Base-by-base conservation (phyloP, 2,113 vertebrate species). In the Malurus cyaneus region DNA sequence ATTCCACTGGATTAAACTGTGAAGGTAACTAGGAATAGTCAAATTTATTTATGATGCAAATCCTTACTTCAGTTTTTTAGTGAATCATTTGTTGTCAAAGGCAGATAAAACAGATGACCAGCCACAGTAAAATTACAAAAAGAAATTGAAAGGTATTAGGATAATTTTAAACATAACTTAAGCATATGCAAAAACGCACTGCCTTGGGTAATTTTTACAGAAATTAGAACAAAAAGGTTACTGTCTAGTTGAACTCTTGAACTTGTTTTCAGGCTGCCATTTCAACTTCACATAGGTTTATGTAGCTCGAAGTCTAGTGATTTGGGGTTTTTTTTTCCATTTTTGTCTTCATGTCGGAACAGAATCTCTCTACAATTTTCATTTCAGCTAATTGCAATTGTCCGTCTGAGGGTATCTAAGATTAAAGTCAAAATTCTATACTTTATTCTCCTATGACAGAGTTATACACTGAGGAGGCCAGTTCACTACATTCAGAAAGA, bases 1-100 rank as follows among this genome's bases (percentile, higher is more conserved):
- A 99, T 94, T 96, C 97, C 74, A 97, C 97, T 39, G 98, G 98
- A 28, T 88, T 98, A 53, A 98, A 98, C 91, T 99, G 98, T 94
- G 98, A 99, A 86, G 98, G 98, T 99, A 97, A 95, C n/a, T 61
- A 65, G 9, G 4, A 4, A 61, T 36, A 3, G 34, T 56, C 26
- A 32, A 7, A 9, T 50, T 41, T 85, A 41, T 74, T 31, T 36
- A 8, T 25, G 9, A 5, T 66, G 14, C 4, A 12, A 29, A 72
- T 56, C 26, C 25, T 65, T 77, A 28, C 42, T 39, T 83, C 29
- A 19, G 2, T 34, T 29, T 83, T 83, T 16, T 57, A 39, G 15
- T 46, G 21, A 65, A 60, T 29, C 5, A 29, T 57, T 26, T 70
- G 15, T 36, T 89, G 18, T 56, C 29, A 80, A 67, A 74, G 39